Conservation (phyloP, 2,113 vertebrate species). For the Gadus chalcogrammus region DNA sequence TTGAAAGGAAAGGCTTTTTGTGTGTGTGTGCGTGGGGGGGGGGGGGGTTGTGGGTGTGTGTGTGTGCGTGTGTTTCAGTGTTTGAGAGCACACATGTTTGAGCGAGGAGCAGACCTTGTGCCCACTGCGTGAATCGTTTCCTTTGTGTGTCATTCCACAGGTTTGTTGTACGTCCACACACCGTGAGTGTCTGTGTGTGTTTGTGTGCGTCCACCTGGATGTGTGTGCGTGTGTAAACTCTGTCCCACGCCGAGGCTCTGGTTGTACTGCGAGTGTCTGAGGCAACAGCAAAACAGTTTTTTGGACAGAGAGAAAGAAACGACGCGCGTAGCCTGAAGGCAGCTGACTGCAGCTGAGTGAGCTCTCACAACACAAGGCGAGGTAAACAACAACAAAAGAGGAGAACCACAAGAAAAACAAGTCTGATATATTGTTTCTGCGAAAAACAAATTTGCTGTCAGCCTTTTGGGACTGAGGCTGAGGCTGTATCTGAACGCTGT, state of each 20-base stretch:
- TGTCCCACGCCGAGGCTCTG: too few relatives aligned
- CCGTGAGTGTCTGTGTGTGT: too few relatives aligned
- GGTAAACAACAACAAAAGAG: neutral
- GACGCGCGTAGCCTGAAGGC: neutral
- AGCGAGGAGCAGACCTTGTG: too few relatives aligned
- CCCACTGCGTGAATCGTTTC: too few relatives aligned
- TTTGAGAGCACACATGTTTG: too few relatives aligned
- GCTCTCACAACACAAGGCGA: neutral
- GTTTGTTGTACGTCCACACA: too few relatives aligned
- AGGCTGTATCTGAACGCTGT: neutral
- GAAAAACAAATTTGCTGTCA: too few relatives aligned
- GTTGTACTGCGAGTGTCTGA: neutral
- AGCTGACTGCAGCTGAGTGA: neutral
- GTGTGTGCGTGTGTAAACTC: neutral
- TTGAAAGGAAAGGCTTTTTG: constrained; percentile 3
- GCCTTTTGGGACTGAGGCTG: neutral
- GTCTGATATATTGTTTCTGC: too few relatives aligned
- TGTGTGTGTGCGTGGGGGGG: constrained; percentile 6
- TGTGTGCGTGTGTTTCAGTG: neutral
- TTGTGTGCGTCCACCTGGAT: neutral
- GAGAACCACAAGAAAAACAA: neutral
- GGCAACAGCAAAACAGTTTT: neutral
- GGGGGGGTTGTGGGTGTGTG: constrained; percentile 2
- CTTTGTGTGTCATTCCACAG: too few relatives aligned
- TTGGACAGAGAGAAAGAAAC: neutral